phyloP scores from a whole-genome alignment of 2,113 vertebrate species.

The Dasyprocta punctata region DNA sequence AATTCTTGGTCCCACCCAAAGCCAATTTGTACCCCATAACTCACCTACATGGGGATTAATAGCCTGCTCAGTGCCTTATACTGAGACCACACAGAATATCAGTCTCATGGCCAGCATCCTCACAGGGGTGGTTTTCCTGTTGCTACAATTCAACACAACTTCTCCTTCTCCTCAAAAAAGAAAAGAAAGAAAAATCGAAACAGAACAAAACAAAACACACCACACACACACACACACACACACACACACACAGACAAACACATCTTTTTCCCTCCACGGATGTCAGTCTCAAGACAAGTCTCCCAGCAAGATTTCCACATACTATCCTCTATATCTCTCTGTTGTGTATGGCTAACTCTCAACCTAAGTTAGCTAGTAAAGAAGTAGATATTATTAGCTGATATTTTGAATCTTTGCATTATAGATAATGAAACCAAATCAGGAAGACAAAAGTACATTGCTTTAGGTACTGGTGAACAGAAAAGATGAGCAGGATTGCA shows the following conservation, averaged over 20 bases:
- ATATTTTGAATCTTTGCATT: neutral
- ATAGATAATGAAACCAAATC: neutral
- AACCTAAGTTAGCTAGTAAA: neutral
- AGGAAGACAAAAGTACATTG: neutral
- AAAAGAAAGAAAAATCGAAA: too few species aligned
- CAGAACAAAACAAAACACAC: too few species aligned
- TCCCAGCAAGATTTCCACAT: neutral
- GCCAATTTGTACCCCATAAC: neutral
- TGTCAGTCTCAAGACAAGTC: neutral
- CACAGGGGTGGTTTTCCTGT: neutral
- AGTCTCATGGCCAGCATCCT: neutral
- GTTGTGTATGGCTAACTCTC: rapidly evolving
- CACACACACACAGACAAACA: too few species aligned
- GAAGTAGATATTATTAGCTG: neutral
- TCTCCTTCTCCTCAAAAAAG: neutral
- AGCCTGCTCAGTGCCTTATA: rapidly evolving
- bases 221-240: too few species aligned
- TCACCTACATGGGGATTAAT: neutral
- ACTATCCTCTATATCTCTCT: neutral
- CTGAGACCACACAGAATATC: neutral
- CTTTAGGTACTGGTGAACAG: neutral
- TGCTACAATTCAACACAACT: neutral
- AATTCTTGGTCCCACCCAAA: too few species aligned
- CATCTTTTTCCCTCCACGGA: neutral
- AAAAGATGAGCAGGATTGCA: neutral